Base-by-base conservation (phyloP, 2,113 vertebrate genomes). In the Taxidea taxus region DNA sequence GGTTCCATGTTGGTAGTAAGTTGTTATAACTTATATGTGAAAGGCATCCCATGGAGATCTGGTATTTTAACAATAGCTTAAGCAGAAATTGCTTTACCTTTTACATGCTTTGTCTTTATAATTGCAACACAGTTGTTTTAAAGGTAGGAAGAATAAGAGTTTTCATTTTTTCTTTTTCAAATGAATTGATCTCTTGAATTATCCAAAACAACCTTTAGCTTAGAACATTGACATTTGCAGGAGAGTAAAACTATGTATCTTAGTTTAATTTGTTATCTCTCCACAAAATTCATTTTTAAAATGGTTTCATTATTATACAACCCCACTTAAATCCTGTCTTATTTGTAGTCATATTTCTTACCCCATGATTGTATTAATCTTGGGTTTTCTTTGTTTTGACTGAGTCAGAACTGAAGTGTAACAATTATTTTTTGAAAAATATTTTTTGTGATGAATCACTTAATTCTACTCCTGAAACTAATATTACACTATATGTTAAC, bases 361-460 rank as follows among this genome's bases (percentile, higher is more conserved):
- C n/a, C 4, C 34, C 51, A 66, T 34, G 25, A 90, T 39, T 82
- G 1, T 74, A 85, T 92, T 81, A 47, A 51, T 94, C 56, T 75
- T 91, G 37, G 18, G 4, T 94, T 96, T 91, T 94, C 44, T 96
- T 95, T 92, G 49, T 72, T 97, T 95, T 80, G 16, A 83, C 23
- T 90, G 34, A 2, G 3, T 91, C 21, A n/a, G 54, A 95, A 91
- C 12, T 77, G 27, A 78, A 90, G 37, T 78, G 77, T 77, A 78
- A 29, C 42, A 34, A 3, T 92, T 70, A 66, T 87, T 87, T 92
- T 93, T 88, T 74, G 23, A 34, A 93, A 72, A 91, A 54, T 78
- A 88, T 47, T 78, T 92, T 31, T 91, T 80, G 3, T 68, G 66
- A 68, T 68, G 34, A 68, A 68, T 20, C 34, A 68, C 34, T 20